A percentile compares a stretch with the other conserved stretches of the same genome.
These are phyloP conservation scores for Epinephelus fuscoguttatus DNA, from an alignment of 2,113 vertebrate species.

Conservation along the genomic window DNA sequence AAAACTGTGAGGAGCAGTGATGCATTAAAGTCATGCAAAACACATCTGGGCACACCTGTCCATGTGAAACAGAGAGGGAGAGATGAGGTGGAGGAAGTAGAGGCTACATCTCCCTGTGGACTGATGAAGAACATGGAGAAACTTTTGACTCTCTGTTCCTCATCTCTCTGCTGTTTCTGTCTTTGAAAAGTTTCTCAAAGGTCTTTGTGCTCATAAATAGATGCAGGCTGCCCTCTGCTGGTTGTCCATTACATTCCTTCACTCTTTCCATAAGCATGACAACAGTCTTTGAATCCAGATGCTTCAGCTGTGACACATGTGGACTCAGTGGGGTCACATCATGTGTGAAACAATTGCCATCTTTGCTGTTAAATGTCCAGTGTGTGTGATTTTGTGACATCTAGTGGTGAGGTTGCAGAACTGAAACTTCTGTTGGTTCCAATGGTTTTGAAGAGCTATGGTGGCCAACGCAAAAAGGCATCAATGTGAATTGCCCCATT, in stretches of 20 bases:
- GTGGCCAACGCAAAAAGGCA: no score
- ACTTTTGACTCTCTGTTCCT: background rate
- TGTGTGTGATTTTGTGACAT: no score
- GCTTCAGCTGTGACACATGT: background rate
- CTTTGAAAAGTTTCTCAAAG: background rate
- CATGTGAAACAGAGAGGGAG: no score
- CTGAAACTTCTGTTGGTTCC: no score
- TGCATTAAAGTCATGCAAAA: no score
- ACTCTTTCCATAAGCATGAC: background rate
- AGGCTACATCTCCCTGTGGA: background rate
- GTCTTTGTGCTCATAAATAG: background rate
- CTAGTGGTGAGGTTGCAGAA: no score
- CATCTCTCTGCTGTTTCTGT: background rate
- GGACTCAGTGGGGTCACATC: background rate
- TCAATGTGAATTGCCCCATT: no score
- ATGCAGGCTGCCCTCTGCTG: slow-evolving; percentile 51
- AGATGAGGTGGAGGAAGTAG: background rate
- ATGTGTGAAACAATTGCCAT: background rate
- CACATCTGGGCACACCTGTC: no score
- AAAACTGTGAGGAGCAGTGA: no score
- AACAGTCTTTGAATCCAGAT: background rate
- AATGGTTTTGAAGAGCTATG: no score
- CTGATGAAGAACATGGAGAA: background rate
- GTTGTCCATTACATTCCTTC: background rate
- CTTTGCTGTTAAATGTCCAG: no score